Evolutionary conservation across 2,888 invertebrate genomes (phyloP).

Genomic region (Eupsilia transversa): DNA sequence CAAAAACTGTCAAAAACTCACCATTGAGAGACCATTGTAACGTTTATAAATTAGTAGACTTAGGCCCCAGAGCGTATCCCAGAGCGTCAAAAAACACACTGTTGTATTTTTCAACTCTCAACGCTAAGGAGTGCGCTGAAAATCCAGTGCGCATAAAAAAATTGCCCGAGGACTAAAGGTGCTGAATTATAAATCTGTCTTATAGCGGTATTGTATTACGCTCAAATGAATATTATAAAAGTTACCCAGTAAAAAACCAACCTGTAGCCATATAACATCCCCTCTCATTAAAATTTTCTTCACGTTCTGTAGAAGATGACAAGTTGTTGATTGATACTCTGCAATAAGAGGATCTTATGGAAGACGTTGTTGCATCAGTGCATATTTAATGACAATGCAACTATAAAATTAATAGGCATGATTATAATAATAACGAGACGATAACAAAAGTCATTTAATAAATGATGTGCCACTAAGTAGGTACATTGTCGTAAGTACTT

Average conservation of each 20-base stretch:
- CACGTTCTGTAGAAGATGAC: constrained; percentile 20
- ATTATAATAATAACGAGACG: neutral
- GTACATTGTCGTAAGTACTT: neutral
- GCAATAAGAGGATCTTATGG: constrained; percentile 12
- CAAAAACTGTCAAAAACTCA: too few relatives aligned
- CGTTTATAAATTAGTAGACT: too few relatives aligned
- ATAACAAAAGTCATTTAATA: neutral
- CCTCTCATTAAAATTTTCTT: constrained; percentile 8
- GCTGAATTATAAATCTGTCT: too few relatives aligned
- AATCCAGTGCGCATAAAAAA: too few relatives aligned
- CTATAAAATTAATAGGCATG: neutral
- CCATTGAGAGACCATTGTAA: too few relatives aligned
- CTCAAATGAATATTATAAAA: neutral
- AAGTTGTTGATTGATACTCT: constrained; percentile 16
- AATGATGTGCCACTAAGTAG: neutral
- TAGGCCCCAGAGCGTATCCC: too few relatives aligned
- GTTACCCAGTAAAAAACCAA: neutral
- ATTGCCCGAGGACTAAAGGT: too few relatives aligned
- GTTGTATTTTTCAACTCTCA: too few relatives aligned
- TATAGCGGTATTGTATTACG: too few relatives aligned
- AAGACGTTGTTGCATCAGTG: constrained; percentile 6
- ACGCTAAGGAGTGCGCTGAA: too few relatives aligned
- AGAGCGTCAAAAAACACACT: too few relatives aligned
- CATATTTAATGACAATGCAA: constrained; percentile 16
- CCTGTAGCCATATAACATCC: neutral